These are phyloP conservation scores for Syngnathus scovelli DNA, from an alignment of 2,113 vertebrate genomes.

Conservation along the genomic window DNA sequence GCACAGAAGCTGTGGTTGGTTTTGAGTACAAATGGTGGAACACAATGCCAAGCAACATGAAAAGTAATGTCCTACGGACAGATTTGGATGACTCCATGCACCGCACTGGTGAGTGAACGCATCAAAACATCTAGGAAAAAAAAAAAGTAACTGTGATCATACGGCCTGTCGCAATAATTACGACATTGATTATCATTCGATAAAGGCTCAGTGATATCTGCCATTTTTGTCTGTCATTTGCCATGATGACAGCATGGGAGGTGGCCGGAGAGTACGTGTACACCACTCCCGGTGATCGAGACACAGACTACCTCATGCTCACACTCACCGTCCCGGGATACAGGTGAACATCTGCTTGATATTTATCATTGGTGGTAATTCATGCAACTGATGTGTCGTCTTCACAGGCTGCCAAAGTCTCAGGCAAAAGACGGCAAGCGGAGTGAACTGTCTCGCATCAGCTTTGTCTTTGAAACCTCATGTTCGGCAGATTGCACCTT, in stretches of 20 bases:
- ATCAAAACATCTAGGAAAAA: neutral
- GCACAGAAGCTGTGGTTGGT: constrained; percentile 80
- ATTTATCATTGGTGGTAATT: neutral
- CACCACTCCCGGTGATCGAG: constrained; percentile 79
- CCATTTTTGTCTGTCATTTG: constrained; percentile 11
- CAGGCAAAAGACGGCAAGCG: constrained; percentile 68
- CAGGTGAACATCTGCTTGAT: constrained; percentile 71
- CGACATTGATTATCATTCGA: too few relatives aligned
- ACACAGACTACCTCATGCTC: constrained; percentile 87
- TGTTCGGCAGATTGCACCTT: constrained; percentile 82
- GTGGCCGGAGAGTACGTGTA: constrained; percentile 91
- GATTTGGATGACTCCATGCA: constrained; percentile 76
- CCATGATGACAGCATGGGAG: constrained; percentile 81
- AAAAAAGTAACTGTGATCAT: neutral
- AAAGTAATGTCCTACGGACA: constrained; percentile 74
- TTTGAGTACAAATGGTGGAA: constrained; percentile 99
- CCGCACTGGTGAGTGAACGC: constrained; percentile 71
- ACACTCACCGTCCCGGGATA: constrained; percentile 82
- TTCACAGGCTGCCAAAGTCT: constrained; percentile 71
- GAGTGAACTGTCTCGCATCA: constrained; percentile 80
- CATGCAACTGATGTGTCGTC: neutral
- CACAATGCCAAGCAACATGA: constrained; percentile 85
- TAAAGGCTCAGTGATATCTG: neutral
- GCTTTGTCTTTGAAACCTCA: constrained; percentile 86
- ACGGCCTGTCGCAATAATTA: neutral